Conservation (phyloP, 2,888 invertebrate genomes). For the Auanema sp. region DNA sequence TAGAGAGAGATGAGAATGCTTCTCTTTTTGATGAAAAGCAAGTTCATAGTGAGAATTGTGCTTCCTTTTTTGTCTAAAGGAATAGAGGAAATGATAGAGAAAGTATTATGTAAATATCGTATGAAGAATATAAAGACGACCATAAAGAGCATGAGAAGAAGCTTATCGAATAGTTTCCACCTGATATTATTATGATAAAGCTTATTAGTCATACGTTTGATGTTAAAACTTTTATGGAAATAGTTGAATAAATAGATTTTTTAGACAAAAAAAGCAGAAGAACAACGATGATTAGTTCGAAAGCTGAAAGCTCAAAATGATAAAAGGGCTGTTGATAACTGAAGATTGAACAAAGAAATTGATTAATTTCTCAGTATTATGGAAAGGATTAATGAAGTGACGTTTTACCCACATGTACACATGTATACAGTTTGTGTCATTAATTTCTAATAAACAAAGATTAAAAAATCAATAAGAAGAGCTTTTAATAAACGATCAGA, state of each 20-base stretch:
- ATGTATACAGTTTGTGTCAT: slow-evolving; percentile 1
- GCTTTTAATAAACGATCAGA: background rate
- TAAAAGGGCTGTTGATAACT: background rate
- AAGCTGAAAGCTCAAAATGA: slow-evolving; percentile 1
- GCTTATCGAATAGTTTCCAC: too few relatives aligned
- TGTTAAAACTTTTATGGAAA: background rate
- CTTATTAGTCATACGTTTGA: too few relatives aligned
- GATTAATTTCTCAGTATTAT: background rate
- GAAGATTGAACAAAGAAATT: background rate
- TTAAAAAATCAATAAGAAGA: background rate
- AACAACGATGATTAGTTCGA: background rate
- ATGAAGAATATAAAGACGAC: too few relatives aligned
- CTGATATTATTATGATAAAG: too few relatives aligned
- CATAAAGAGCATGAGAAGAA: too few relatives aligned
- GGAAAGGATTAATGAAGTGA: background rate
- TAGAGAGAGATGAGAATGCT: too few relatives aligned
- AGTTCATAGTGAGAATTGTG: too few relatives aligned
- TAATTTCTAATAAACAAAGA: slow-evolving; percentile 1
- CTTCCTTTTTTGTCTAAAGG: too few relatives aligned
- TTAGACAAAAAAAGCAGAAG: background rate
- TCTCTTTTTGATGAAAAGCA: too few relatives aligned
- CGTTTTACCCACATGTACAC: too few relatives aligned
- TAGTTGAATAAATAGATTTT: slow-evolving; percentile 3
- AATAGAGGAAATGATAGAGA: too few relatives aligned
- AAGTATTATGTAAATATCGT: too few relatives aligned